Conservation (phyloP, 2,797 vertebrate species). For the Falco novaeseelandiae region DNA sequence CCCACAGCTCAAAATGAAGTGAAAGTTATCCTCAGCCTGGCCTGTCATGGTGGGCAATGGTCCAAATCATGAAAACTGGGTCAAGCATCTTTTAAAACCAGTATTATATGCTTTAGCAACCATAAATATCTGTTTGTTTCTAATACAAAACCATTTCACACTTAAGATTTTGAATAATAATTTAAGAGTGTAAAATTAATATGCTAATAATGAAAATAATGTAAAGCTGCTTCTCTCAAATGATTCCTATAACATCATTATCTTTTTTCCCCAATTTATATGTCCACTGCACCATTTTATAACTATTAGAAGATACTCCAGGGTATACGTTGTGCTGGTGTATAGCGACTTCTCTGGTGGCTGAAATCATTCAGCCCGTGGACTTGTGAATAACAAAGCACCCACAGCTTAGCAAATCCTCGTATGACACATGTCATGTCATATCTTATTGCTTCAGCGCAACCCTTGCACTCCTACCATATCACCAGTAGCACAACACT, state of each 20-base stretch:
- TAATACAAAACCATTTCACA: not conserved
- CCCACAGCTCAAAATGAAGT: slow-evolving; percentile 23
- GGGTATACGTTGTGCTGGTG: slow-evolving; percentile 63
- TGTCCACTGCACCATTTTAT: slow-evolving; percentile 53
- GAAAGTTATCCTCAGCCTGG: slow-evolving; percentile 26
- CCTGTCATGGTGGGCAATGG: slow-evolving; percentile 26
- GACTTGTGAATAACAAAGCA: slow-evolving; percentile 66
- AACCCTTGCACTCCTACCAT: not conserved
- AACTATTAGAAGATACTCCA: slow-evolving; percentile 64
- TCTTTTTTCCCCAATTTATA: slow-evolving; percentile 10
- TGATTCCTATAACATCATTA: not conserved
- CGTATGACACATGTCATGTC: slow-evolving; percentile 52
- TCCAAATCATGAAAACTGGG: slow-evolving; percentile 62
- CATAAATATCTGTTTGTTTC: slow-evolving; percentile 8
- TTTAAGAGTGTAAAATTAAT: slow-evolving; percentile 11
- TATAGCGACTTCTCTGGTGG: slow-evolving; percentile 67
- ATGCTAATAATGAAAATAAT: not conserved
- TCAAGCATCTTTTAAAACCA: slow-evolving; percentile 50
- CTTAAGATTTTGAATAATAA: not conserved
- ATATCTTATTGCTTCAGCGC: slow-evolving; percentile 34
- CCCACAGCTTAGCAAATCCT: slow-evolving; percentile 55
- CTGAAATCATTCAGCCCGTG: slow-evolving; percentile 65
- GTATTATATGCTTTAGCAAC: not conserved
- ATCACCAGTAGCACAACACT: not conserved
- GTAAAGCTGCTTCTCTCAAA: not conserved